Percentiles rank a stretch among this genome's conserved stretches.
phyloP scores from a whole-genome alignment of 53 echinoderm and acorn worm genomes.

The Henricia sp. region DNA sequence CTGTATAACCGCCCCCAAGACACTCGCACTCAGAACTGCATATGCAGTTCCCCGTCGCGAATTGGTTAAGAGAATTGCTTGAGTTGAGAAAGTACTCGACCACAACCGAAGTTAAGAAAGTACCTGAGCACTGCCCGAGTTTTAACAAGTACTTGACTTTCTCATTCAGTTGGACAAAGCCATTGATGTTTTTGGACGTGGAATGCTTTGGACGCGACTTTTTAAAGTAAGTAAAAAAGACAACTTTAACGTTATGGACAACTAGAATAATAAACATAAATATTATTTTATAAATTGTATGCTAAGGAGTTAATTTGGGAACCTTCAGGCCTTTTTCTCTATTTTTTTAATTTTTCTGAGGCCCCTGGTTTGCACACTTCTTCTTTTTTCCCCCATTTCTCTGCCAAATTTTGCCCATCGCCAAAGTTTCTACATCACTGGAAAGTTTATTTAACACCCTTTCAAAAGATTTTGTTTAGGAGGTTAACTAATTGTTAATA shows the following conservation, averaged over 20 bases:
- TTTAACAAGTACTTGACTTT: neutral
- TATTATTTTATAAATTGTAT: neutral
- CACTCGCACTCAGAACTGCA: too few relatives aligned
- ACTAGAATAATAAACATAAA: neutral
- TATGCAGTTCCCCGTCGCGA: neutral
- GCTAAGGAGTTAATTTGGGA: neutral
- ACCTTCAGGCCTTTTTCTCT: too few relatives aligned
- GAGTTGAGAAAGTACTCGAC: neutral
- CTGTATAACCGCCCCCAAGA: too few relatives aligned
- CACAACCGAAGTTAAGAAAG: neutral
- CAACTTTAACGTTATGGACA: neutral
- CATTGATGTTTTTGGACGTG: conserved; percentile 85
- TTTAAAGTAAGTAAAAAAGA: conserved; percentile 69
- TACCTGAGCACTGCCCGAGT: neutral
- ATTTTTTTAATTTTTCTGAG: too few relatives aligned
- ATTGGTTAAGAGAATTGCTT: neutral
- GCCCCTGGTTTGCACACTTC: too few relatives aligned
- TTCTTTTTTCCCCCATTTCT: too few relatives aligned
- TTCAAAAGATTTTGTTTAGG: neutral
- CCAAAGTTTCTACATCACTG: too few relatives aligned
- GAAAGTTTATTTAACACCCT: too few relatives aligned
- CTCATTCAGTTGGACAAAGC: conserved; percentile 85
- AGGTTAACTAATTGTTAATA: neutral
- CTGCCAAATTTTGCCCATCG: too few relatives aligned
- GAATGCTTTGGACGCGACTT: conserved; percentile 85